Conservation (phyloP, 2,888 invertebrate species). For the Encarsia formosa region DNA sequence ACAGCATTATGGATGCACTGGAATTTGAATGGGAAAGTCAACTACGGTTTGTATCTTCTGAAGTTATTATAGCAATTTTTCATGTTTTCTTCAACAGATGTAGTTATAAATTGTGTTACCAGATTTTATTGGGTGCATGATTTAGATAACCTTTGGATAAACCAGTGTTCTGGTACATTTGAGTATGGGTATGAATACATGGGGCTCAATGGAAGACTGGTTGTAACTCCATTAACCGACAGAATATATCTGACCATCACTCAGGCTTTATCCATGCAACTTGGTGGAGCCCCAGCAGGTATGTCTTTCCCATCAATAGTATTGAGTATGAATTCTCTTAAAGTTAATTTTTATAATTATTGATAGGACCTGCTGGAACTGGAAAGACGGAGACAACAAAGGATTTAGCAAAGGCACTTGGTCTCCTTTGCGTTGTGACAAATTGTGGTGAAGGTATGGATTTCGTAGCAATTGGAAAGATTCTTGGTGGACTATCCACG, state of each 20-base stretch:
- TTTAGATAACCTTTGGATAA: slow-evolving; percentile 73
- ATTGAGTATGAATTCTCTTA: too few relatives aligned
- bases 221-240: slow-evolving; percentile 89
- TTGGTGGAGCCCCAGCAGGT: slow-evolving; percentile 89
- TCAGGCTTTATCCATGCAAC: slow-evolving; percentile 85
- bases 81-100: not conserved
- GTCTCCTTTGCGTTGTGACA: slow-evolving; percentile 77
- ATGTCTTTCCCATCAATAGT: too few relatives aligned
- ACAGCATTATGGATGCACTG: slow-evolving; percentile 75
- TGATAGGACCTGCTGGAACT: slow-evolving; percentile 68
- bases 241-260: slow-evolving; percentile 90
- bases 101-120: not conserved
- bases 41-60: slow-evolving; percentile 54
- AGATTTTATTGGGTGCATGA: slow-evolving; percentile 83
- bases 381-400: slow-evolving; percentile 91
- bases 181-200: slow-evolving; percentile 95
- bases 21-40: slow-evolving; percentile 96
- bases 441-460: slow-evolving; percentile 95
- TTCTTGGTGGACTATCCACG: slow-evolving; percentile 73
- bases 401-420: slow-evolving; percentile 86
- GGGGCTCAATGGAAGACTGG: slow-evolving; percentile 87
- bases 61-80: not conserved
- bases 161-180: slow-evolving; percentile 82
- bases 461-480: slow-evolving; percentile 75
- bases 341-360: too few relatives aligned